Evolutionary conservation across 2,113 vertebrate genomes (phyloP), one percentile per base, ranked within the genome.

Genomic region (Eulemur rufifrons): DNA sequence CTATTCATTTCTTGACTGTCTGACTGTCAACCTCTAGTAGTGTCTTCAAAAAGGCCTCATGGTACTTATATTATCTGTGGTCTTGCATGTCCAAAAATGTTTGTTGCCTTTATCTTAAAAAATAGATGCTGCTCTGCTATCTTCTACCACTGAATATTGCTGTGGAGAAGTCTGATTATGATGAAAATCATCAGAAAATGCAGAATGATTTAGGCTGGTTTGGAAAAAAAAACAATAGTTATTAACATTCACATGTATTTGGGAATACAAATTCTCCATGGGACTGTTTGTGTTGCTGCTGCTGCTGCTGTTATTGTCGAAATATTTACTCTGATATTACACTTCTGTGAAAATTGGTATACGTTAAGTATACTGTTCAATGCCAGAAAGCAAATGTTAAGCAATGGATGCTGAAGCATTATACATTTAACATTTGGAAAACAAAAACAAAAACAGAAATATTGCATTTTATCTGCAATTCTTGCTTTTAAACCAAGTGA

Each of bases 321-420:
- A 87, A 63, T 95, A 82, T 39, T 81, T 66, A 86, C 14, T 83
- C 32, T 61, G 29, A 87, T 45, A 39, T 82, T 66, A 85, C 66
- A 14, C 5, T 63, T 93, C 45, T 20, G 2, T 87, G 64, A 95
- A 89, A 91, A 68, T 29, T 80, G 73, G n/a, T 59, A 45, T 27
- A 84, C 3, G 69, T 84, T 86, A 97, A 81, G 69, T 80, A 85
- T 52, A 81, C 39, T 18, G 64, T 64, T 92, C 37, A 91, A 71
- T 81, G 63, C 18, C 87, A 84, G 34, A 73, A 61, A 89, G 34
- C 71, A 93, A 94, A 78, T 89, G 17, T 50, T 91, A 94, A 91
- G 45, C 42, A 85, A 50, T 39, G 25, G 27, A 2, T 71, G 92
- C 47, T 85, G 37, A 45, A 92, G 59, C 32, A 89, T 73, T 82